Percentiles rank a stretch among this genome's conserved stretches.
phyloP scores from a whole-genome alignment of 64 coral and sea anemone species.

The Actinia equina region DNA sequence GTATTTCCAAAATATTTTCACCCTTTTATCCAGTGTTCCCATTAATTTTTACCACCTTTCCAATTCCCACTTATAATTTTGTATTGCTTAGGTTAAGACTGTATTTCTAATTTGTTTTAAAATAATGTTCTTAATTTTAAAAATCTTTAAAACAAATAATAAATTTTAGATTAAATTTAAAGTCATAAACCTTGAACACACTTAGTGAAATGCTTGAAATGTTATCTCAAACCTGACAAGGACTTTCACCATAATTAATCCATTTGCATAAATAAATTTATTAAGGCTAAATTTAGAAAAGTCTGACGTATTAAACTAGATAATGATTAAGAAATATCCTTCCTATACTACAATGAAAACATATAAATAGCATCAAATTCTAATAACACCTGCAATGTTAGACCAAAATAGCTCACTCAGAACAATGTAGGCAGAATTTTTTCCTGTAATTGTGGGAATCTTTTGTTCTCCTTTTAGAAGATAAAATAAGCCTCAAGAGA shows the following conservation, averaged over 20 bases:
- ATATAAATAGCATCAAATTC: neutral
- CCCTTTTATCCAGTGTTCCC: too few relatives aligned
- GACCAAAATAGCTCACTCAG: neutral
- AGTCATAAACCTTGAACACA: too few relatives aligned
- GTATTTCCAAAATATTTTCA: too few relatives aligned
- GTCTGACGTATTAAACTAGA: neutral
- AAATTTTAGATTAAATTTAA: too few relatives aligned
- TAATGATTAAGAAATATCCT: neutral
- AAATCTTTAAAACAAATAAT: too few relatives aligned
- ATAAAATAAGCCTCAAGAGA: too few relatives aligned
- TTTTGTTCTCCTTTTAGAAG: neutral
- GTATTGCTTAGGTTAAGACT: too few relatives aligned
- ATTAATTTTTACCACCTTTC: too few relatives aligned
- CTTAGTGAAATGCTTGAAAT: neutral
- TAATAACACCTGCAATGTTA: neutral
- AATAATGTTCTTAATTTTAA: too few relatives aligned
- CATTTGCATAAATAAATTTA: neutral
- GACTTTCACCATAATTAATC: neutral
- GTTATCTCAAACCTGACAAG: neutral
- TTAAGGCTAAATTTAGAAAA: neutral
- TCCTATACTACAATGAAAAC: neutral
- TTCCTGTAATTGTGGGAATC: neutral
- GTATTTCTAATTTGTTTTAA: too few relatives aligned
- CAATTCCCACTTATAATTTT: too few relatives aligned
- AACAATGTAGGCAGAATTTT: neutral